phyloP scores from a whole-genome alignment of 1,140 invertebrate species.

The Solen grandis region DNA sequence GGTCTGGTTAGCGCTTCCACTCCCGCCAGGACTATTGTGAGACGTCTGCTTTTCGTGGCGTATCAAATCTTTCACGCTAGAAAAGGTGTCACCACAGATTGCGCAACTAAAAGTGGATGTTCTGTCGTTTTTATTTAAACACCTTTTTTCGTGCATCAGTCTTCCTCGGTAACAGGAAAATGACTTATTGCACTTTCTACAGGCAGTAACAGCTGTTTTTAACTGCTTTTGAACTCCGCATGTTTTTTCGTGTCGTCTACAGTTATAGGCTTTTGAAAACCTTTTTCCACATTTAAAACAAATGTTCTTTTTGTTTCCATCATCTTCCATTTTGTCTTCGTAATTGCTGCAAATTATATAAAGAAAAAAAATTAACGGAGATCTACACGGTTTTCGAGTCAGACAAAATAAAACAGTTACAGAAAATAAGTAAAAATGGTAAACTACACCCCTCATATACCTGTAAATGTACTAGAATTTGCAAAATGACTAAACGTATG shows the following conservation, averaged over 20 bases:
- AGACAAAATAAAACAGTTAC: too few species aligned
- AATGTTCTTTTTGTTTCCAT: too few species aligned
- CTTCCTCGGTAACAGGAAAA: background rate
- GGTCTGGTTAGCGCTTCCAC: background rate
- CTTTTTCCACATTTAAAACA: too few species aligned
- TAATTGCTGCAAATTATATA: too few species aligned
- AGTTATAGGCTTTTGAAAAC: too few species aligned
- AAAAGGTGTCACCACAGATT: background rate
- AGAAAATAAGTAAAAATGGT: too few species aligned
- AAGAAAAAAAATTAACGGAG: too few species aligned
- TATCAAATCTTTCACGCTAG: background rate
- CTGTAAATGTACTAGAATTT: too few species aligned
- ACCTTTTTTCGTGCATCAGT: conserved; percentile 4
- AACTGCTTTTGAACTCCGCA: background rate
- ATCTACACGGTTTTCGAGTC: too few species aligned
- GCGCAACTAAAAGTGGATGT: background rate
- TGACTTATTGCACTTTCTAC: background rate
- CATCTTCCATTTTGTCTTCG: too few species aligned
- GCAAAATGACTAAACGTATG: too few species aligned
- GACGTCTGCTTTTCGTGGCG: background rate
- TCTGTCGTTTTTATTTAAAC: background rate
- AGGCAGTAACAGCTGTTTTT: background rate
- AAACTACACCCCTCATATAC: too few species aligned
- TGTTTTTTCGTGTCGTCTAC: background rate
- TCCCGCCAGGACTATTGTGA: background rate